Evolutionary conservation across 1,140 invertebrate genomes (phyloP), one percentile per base, ranked within the genome.

Genomic region (Conus betulinus): DNA sequence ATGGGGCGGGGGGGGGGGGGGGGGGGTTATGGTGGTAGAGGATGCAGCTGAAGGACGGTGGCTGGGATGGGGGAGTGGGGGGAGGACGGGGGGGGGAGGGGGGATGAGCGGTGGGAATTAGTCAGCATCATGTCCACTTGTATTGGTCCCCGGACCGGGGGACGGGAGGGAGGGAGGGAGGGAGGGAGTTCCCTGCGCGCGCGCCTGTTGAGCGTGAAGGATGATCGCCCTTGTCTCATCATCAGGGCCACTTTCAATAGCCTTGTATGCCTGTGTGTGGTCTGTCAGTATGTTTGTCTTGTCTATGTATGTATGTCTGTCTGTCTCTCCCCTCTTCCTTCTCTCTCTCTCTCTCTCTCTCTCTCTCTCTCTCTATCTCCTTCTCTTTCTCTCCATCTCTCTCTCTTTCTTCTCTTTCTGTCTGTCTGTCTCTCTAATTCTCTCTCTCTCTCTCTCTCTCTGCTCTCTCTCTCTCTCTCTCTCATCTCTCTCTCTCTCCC

Each of bases 391-490:
- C 8, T 78, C 7, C 20, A 5, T 74, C 13, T 74, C 13, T 74
- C 13, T 71, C 7, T n/a, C n/a, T n/a, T n/a, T n/a, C n/a, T n/a
- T 71, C 7, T 20, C 67, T 71, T 5, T 71, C 67, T 71, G 17
- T 71, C 67, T 71, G 17, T 71, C 7, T 71, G 7, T 71, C 7
- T 71, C 76, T 39, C 76, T 11, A 3, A 0, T 7, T 11, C 39
- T 11, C 39, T 51, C n/a, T 1, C n/a, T n/a, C n/a, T 76, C 3
- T 76, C 71, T 76, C 71, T 76, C 3, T 76, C 71, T 76, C 71
- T 76, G 55, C 74, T 78, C 74, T 39, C 74, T 27, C 74, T 78
- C 74, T 78, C 74, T 78, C 71, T 76, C 71, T 76, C 71, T 76
- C 71, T 76, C 71, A n/a, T 76, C 71, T 76, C 71, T 76, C n/a